Conservation (phyloP, 2,888 invertebrate species). For the Patella ulyssiponensis region DNA sequence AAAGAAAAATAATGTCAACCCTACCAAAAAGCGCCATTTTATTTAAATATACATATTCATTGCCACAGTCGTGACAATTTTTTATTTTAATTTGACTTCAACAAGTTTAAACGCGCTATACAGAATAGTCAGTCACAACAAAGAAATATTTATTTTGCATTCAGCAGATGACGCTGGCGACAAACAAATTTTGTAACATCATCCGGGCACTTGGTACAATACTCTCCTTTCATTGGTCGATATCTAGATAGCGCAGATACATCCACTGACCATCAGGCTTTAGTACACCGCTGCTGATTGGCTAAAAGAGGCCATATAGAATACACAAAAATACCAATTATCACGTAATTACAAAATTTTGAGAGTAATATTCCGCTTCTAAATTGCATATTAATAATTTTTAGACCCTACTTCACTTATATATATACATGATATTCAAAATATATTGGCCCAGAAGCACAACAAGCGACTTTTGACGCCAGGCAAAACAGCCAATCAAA, state of each 20-base stretch:
- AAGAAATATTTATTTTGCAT: conserved; percentile 25
- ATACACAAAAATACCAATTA: no score
- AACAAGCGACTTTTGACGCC: conserved; percentile 3
- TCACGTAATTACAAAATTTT: no score
- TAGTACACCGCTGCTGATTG: not conserved
- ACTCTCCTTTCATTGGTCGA: conserved; percentile 30
- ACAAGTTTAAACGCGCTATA: no score
- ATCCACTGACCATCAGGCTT: not conserved
- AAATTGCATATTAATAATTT: no score
- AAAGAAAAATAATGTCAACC: no score
- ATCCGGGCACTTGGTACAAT: conserved; percentile 27
- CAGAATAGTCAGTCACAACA: conserved; percentile 9
- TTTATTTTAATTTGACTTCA: no score
- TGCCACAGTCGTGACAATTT: no score
- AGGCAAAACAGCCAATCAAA: conserved; percentile 46
- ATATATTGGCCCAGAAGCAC: not conserved
- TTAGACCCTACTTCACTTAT: not conserved
- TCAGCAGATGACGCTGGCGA: conserved; percentile 33
- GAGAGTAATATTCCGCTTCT: no score
- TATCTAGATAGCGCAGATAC: conserved; percentile 36
- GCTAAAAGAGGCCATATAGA: not conserved
- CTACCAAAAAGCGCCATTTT: no score
- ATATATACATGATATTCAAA: not conserved
- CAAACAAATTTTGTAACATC: conserved; percentile 26
- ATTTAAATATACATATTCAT: no score